These are phyloP conservation scores for Araneus ventricosus DNA, from an alignment of 1,140 invertebrate species.

Conservation along the genomic window DNA sequence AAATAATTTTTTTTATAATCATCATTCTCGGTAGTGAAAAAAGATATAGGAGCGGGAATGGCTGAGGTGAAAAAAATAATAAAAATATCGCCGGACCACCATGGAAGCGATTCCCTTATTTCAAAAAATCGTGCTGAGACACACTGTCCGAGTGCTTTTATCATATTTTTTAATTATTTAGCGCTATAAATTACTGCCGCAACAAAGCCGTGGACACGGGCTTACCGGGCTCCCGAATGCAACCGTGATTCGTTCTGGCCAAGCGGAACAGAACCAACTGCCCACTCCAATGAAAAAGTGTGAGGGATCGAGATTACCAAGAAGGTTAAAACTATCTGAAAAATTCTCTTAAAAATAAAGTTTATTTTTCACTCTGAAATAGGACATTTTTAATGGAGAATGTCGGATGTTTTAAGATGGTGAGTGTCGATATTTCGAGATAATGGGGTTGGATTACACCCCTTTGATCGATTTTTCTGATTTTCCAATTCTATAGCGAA, in stretches of 20 bases:
- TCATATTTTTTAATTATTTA: constrained; percentile 70
- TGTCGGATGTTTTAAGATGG: no score
- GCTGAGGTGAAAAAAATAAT: neutral
- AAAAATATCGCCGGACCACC: constrained; percentile 47
- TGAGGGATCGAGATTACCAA: no score
- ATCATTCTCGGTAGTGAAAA: constrained; percentile 29
- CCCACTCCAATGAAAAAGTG: neutral
- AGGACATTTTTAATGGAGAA: no score
- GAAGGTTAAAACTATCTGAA: no score
- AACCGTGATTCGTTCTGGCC: neutral
- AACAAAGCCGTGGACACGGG: constrained; percentile 61
- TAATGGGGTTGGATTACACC: no score
- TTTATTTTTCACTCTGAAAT: no score
- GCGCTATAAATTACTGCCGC: constrained; percentile 61
- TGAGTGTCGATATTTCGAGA: no score
- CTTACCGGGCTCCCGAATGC: constrained; percentile 51
- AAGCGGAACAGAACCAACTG: constrained; percentile 18
- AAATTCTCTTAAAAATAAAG: no score
- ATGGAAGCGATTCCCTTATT: constrained; percentile 40
- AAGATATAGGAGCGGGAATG: neutral
- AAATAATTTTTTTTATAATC: constrained; percentile 30
- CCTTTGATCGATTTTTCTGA: no score
- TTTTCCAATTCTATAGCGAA: no score
- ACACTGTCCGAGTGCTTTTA: constrained; percentile 51
- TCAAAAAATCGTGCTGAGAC: constrained; percentile 65